Percentiles rank a stretch among this genome's conserved stretches.
Evolutionary conservation across 2,797 vertebrate genomes (phyloP).

Genomic region (Apogon hyalosoma): DNA sequence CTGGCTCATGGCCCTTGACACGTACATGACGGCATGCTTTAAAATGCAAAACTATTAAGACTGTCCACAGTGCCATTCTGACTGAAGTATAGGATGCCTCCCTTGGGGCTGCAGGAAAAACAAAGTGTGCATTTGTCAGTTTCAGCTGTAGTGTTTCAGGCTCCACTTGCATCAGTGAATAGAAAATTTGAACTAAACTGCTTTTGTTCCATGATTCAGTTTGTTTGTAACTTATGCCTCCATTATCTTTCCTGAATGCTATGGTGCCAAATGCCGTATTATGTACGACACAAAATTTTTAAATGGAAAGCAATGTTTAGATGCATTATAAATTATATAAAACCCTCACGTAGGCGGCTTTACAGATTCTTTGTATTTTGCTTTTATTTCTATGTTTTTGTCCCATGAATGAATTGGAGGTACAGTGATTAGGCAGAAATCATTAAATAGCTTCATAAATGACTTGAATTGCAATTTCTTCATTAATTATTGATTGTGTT

Average conservation of each 20-base stretch:
- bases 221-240: slow-evolving; percentile 16
- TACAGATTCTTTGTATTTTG: not conserved
- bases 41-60: slow-evolving; percentile 14
- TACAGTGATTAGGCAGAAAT: not conserved
- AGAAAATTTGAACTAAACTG: slow-evolving; percentile 28
- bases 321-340: too few species aligned
- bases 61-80: slow-evolving; percentile 26
- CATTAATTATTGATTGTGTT: slow-evolving; percentile 35
- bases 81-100: slow-evolving; percentile 6
- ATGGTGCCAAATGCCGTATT: too few species aligned
- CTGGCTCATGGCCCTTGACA: not conserved
- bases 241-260: not conserved
- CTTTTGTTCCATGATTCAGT: not conserved
- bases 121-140: slow-evolving; percentile 14
- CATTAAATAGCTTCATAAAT: slow-evolving; percentile 10
- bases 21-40: slow-evolving; percentile 6
- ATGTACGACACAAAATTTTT: not conserved
- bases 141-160: slow-evolving; percentile 1
- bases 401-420: not conserved
- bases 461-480: slow-evolving; percentile 19
- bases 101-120: slow-evolving; percentile 7
- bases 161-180: slow-evolving; percentile 2
- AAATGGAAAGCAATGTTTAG: too few species aligned
- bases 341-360: too few species aligned
- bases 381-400: not conserved